Conservation (phyloP, 2,888 invertebrate species). For the Aphrophora alni region DNA sequence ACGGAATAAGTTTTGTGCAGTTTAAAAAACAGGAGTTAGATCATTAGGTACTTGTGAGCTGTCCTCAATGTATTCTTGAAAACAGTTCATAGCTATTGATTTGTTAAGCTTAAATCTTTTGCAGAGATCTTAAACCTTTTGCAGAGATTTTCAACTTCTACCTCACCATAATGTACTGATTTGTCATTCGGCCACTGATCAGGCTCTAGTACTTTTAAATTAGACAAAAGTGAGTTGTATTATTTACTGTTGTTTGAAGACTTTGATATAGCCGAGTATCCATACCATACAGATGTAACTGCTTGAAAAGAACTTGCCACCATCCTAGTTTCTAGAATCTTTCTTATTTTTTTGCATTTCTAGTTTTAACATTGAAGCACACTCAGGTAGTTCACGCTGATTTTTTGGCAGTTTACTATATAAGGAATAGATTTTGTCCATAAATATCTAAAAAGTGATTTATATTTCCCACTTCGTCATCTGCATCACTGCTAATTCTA, state of each 20-base stretch:
- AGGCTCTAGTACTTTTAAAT: conserved; percentile 21
- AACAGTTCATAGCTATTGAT: conserved; percentile 3
- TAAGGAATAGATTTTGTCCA: conserved; percentile 16
- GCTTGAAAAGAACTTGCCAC: conserved; percentile 12
- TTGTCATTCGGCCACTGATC: conserved; percentile 17
- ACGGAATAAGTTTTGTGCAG: conserved; percentile 22
- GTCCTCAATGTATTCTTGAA: conserved; percentile 12
- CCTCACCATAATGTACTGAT: conserved; percentile 14
- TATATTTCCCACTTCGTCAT: conserved; percentile 3
- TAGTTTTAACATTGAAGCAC: not conserved
- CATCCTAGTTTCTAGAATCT: conserved; percentile 4
- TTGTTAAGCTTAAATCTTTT: not conserved
- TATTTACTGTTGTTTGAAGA: not conserved
- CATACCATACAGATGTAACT: not conserved
- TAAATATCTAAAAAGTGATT: not conserved
- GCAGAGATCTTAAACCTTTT: not conserved
- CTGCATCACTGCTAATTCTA: conserved; percentile 26
- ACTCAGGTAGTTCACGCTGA: conserved; percentile 15
- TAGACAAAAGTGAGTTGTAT: conserved; percentile 14
- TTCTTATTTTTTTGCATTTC: conserved; percentile 22
- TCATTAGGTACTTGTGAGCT: conserved; percentile 4
- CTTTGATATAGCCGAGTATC: conserved; percentile 10
- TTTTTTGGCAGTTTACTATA: conserved; percentile 10
- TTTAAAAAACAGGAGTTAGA: conserved; percentile 13
- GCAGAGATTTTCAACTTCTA: conserved; percentile 10